phyloP scores from a whole-genome alignment of 2,797 vertebrate genomes.

The Scolopax rusticola region DNA sequence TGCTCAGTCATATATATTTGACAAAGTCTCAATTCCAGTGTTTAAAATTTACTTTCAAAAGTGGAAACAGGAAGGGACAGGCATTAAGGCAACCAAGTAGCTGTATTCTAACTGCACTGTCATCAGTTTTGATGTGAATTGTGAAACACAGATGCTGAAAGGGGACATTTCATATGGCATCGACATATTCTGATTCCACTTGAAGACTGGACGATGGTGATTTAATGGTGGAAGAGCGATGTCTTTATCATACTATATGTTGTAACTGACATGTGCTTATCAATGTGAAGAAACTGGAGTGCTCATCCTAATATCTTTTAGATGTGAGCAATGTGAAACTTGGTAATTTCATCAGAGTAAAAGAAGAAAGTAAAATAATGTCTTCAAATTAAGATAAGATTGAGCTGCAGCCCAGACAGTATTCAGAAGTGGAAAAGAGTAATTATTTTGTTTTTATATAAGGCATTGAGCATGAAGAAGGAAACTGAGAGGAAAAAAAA shows the following conservation, averaged over 20 bases:
- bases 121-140: neutral
- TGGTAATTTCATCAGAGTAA: neutral
- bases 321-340: neutral
- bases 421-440: neutral
- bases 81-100: neutral
- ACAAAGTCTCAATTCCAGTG: neutral
- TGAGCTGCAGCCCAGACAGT: neutral
- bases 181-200: neutral
- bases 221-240: neutral
- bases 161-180: neutral
- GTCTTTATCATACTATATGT: accelerated
- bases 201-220: accelerated
- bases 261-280: neutral
- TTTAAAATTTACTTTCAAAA: neutral
- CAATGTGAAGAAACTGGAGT: neutral
- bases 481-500: neutral
- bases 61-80: neutral
- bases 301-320: neutral
- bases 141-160: neutral
- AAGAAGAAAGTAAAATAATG: neutral
- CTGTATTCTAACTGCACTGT: neutral
- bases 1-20: neutral
- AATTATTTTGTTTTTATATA: neutral
- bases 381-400: neutral
- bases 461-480: neutral